These are phyloP conservation scores for Sparidentex hasta DNA, from an alignment of 2,797 vertebrate genomes.

Conservation along the genomic window DNA sequence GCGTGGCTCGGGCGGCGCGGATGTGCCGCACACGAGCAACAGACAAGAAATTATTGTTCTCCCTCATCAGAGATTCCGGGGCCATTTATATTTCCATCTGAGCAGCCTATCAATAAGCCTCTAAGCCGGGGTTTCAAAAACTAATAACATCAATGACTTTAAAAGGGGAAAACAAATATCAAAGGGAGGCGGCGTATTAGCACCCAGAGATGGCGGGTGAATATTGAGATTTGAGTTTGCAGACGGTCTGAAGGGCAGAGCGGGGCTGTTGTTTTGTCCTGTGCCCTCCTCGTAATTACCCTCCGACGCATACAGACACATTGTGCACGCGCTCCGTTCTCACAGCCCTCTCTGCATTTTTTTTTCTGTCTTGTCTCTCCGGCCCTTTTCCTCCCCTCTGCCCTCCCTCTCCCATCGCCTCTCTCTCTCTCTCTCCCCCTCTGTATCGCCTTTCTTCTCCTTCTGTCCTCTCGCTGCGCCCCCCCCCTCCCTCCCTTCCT, in stretches of 20 bases:
- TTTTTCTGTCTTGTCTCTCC: conserved; percentile 40
- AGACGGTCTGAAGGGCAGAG: conserved; percentile 65
- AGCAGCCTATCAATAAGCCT: conserved; percentile 74
- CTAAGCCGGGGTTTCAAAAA: conserved; percentile 78
- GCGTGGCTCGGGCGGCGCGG: conserved; percentile 42
- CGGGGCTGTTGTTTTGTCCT: conserved; percentile 55
- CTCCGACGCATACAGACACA: conserved; percentile 51
- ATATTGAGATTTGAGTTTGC: conserved; percentile 73
- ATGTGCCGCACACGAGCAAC: conserved; percentile 43
- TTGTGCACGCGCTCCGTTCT: conserved; percentile 30
- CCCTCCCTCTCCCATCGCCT: conserved; percentile 41
- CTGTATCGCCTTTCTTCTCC: conserved; percentile 72
- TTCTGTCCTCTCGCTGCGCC: conserved; percentile 57
- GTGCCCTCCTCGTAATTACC: conserved; percentile 57
- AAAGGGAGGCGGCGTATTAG: conserved; percentile 76
- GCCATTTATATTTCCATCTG: conserved; percentile 77
- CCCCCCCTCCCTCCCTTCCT: conserved; percentile 34
- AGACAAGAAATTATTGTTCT: conserved; percentile 68
- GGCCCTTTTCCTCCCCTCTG: conserved; percentile 15
- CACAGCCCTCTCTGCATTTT: conserved; percentile 51
- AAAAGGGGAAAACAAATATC: conserved; percentile 82
- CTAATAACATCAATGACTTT: conserved; percentile 82
- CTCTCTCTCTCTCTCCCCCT: conserved; percentile 36
- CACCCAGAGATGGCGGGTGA: conserved; percentile 54
- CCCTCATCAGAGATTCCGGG: conserved; percentile 68